Evolutionary conservation across 2,888 invertebrate species (phyloP).

Genomic region (Antheraea assamensis): DNA sequence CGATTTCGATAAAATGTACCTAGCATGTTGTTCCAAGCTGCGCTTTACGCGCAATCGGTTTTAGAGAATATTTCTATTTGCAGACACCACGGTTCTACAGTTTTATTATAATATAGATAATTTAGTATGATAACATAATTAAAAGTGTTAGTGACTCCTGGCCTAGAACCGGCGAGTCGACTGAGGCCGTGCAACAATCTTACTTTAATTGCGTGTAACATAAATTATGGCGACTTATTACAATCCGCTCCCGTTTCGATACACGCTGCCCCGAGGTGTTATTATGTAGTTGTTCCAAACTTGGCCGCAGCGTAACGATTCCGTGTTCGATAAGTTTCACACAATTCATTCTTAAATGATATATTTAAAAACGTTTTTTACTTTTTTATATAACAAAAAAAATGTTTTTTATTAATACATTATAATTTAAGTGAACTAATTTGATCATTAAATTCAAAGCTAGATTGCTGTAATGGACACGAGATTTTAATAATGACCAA

Average conservation of each 20-base stretch:
- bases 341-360: not conserved
- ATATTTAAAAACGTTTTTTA: not conserved
- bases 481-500: not conserved
- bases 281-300: conserved; percentile 39
- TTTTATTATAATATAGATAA: too few species aligned
- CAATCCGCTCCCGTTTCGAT: conserved; percentile 75
- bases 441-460: too few species aligned
- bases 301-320: conserved; percentile 7
- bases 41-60: too few species aligned
- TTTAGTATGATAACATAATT: conserved; percentile 42
- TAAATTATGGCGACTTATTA: conserved; percentile 80
- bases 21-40: too few species aligned
- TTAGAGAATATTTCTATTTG: too few species aligned
- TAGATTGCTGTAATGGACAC: not conserved
- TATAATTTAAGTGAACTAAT: too few species aligned
- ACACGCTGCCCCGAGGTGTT: conserved; percentile 60
- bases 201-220: conserved; percentile 80
- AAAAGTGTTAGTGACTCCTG: conserved; percentile 41
- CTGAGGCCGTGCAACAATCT: conserved; percentile 71
- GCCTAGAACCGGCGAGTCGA: conserved; percentile 38
- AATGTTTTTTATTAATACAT: too few species aligned
- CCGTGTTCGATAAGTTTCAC: conserved; percentile 7
- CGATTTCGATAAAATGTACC: too few species aligned
- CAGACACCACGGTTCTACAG: too few species aligned
- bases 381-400: too few species aligned